Conservation (phyloP, 2,113 vertebrate genomes). For the Eudyptes chrysolophus region DNA sequence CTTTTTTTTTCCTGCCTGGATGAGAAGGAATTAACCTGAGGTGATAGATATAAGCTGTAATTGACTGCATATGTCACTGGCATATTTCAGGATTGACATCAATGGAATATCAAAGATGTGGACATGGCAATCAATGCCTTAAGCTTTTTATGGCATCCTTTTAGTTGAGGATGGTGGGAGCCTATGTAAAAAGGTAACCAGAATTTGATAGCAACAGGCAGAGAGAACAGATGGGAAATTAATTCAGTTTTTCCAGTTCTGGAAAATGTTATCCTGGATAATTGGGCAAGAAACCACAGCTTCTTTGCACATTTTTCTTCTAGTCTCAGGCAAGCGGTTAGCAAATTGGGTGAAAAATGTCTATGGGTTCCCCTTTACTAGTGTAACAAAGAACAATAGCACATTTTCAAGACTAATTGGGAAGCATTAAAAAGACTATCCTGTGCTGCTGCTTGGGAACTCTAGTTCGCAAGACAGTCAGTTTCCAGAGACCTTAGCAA, state of each 20-base stretch:
- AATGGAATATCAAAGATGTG: not conserved
- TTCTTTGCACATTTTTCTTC: not conserved
- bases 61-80: not conserved
- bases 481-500: not conserved
- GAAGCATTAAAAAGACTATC: not conserved
- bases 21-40: not conserved
- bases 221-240: not conserved
- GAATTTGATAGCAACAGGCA: not conserved
- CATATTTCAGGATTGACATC: not conserved
- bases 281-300: not conserved
- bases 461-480: not conserved
- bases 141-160: not conserved
- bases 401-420: not conserved
- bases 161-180: not conserved
- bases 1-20: not conserved
- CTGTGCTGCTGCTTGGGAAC: not conserved
- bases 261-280: not conserved
- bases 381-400: not conserved
- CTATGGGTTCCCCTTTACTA: not conserved
- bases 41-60: not conserved
- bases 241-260: not conserved
- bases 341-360: not conserved
- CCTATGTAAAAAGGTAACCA: not conserved
- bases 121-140: not conserved
- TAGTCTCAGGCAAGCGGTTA: not conserved